A percentile compares a stretch with the other conserved stretches of the same genome.
Evolutionary conservation across 2,113 vertebrate genomes (phyloP).

Genomic region (Mus pahari): DNA sequence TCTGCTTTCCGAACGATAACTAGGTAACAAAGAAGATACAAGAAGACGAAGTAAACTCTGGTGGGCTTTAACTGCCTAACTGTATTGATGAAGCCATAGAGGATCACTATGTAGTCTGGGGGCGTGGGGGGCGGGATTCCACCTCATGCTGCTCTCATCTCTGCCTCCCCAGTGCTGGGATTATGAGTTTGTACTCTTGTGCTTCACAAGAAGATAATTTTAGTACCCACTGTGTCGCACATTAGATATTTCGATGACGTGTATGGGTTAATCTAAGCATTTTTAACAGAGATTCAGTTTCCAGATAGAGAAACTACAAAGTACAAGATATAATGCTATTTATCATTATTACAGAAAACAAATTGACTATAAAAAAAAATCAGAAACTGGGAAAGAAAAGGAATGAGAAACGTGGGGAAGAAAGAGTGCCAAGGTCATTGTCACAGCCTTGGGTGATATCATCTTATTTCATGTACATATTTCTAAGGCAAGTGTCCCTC

Average conservation of each 20-base stretch:
- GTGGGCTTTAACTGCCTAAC: background rate
- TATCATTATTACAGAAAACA: background rate
- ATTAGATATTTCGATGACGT: constrained; percentile 2
- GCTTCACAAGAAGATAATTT: background rate
- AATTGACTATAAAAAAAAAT: background rate
- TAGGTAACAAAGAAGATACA: background rate
- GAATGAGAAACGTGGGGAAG: background rate
- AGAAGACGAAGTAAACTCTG: background rate
- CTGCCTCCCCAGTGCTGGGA: background rate
- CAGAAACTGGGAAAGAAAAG: background rate
- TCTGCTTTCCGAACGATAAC: background rate
- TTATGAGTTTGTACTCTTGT: background rate
- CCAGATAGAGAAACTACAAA: background rate
- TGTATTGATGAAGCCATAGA: background rate
- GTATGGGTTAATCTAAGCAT: background rate
- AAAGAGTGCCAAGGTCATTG: background rate
- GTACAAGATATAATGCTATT: background rate
- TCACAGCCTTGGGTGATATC: background rate
- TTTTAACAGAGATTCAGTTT: background rate
- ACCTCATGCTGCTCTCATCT: background rate
- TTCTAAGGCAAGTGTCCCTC: background rate
- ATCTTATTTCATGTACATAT: background rate
- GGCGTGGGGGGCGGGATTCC: background rate
- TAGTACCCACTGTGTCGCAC: background rate
- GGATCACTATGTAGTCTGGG: background rate